phyloP scores from a whole-genome alignment of 2,888 invertebrate species.

The Sesamia inferens region DNA sequence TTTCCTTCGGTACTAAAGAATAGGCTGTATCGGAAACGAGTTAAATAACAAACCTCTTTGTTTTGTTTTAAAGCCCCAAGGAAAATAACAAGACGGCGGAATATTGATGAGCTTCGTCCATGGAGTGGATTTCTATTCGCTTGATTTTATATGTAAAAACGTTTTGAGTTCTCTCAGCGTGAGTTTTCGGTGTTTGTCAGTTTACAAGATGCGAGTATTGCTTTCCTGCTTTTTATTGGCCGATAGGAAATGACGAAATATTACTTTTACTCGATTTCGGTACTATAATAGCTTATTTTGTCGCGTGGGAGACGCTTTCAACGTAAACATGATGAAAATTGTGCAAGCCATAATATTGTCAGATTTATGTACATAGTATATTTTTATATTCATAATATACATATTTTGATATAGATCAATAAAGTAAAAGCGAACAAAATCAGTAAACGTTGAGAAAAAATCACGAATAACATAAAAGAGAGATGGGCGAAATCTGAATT shows the following conservation, averaged over 20 bases:
- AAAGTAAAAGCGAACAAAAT: slow-evolving; percentile 63
- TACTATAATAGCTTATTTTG: slow-evolving; percentile 63
- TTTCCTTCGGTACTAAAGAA: slow-evolving; percentile 85
- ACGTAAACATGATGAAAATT: slow-evolving; percentile 63
- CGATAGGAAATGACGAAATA: slow-evolving; percentile 65
- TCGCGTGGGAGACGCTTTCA: slow-evolving; percentile 58
- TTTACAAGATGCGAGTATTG: slow-evolving; percentile 58
- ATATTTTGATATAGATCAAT: slow-evolving; percentile 63
- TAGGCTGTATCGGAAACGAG: slow-evolving; percentile 89
- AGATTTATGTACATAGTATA: slow-evolving; percentile 61
- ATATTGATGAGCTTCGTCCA: slow-evolving; percentile 82
- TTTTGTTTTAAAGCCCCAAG: slow-evolving; percentile 80
- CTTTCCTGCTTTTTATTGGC: slow-evolving; percentile 60
- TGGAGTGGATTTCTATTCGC: slow-evolving; percentile 74
- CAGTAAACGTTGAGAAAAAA: slow-evolving; percentile 66
- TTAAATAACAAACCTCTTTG: slow-evolving; percentile 87
- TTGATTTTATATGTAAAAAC: slow-evolving; percentile 74
- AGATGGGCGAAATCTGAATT: slow-evolving; percentile 76
- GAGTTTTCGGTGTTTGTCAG: slow-evolving; percentile 64
- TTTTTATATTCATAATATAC: slow-evolving; percentile 64
- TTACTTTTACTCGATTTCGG: slow-evolving; percentile 60
- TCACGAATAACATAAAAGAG: slow-evolving; percentile 73
- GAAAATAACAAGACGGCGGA: slow-evolving; percentile 84
- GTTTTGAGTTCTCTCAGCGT: slow-evolving; percentile 68
- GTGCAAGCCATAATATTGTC: slow-evolving; percentile 57